These are phyloP conservation scores for Cranoglanis bouderius DNA, from an alignment of 2,113 vertebrate genomes.

Conservation along the genomic window DNA sequence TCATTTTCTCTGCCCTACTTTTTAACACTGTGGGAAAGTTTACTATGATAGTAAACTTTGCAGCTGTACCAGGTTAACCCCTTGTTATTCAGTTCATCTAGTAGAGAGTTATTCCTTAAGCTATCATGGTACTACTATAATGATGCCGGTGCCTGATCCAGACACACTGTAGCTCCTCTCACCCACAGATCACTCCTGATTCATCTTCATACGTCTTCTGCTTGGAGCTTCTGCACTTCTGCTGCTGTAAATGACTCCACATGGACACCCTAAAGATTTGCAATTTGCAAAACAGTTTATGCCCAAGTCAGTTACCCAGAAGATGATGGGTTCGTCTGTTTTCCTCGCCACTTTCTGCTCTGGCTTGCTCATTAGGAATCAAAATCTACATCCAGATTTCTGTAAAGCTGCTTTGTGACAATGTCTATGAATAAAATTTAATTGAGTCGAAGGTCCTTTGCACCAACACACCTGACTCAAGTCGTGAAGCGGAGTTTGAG, in stretches of 20 bases:
- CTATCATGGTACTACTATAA: not conserved
- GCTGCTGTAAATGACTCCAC: not conserved
- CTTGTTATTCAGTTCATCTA: not conserved
- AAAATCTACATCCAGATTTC: not conserved
- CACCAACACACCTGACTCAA: too few species aligned
- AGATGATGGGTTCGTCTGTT: not conserved
- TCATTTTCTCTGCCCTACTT: not conserved
- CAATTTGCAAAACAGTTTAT: not conserved
- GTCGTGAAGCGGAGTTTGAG: too few species aligned
- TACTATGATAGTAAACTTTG: not conserved
- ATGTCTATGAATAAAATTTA: not conserved
- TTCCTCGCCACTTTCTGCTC: not conserved
- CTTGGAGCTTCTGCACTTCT: not conserved
- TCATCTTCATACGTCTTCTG: not conserved
- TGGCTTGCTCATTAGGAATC: too few species aligned
- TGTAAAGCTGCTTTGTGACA: not conserved
- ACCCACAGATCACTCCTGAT: not conserved
- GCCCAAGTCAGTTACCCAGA: not conserved
- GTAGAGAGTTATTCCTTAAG: not conserved
- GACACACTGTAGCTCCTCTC: not conserved
- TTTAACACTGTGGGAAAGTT: not conserved
- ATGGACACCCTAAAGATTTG: not conserved
- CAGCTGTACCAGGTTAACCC: not conserved
- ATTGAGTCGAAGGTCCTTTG: not conserved
- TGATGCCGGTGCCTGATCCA: not conserved